Percentiles rank a stretch among this genome's conserved stretches.
Conservation (phyloP, 2,888 invertebrate genomes). For the Papilio gigon region DNA sequence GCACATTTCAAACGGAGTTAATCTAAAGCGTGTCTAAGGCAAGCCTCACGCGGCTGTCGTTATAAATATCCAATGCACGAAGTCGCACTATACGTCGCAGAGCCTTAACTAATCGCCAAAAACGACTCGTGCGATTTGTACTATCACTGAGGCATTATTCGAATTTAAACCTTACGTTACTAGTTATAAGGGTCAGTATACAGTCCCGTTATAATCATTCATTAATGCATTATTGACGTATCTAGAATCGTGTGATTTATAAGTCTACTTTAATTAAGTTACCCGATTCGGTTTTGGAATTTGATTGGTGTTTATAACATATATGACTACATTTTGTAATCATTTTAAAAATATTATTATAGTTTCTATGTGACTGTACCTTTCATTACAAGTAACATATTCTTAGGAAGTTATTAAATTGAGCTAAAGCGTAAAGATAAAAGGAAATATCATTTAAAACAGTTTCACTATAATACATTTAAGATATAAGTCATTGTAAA, state of each 20-base stretch:
- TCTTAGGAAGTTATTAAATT: no score
- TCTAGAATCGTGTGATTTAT: conserved; percentile 12
- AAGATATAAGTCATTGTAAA: no score
- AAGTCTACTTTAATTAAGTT: conserved; percentile 27
- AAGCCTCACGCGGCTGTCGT: conserved; percentile 29
- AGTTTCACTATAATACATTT: no score
- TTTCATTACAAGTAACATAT: no score
- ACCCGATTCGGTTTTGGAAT: conserved; percentile 15
- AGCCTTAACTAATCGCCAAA: conserved; percentile 34
- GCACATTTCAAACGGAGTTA: conserved; percentile 12
- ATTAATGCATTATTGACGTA: conserved; percentile 5
- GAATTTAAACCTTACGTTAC: background rate
- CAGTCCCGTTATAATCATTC: background rate
- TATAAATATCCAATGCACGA: conserved; percentile 32
- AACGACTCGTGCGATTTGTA: conserved; percentile 22
- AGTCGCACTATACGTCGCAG: conserved; percentile 21
- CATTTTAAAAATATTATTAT: background rate
- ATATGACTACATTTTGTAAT: background rate
- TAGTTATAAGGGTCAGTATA: background rate
- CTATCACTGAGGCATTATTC: background rate
- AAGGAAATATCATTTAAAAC: no score
- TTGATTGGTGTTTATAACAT: conserved; percentile 8
- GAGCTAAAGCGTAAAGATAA: no score
- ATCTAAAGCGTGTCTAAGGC: conserved; percentile 28
- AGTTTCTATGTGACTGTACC: no score